These are phyloP conservation scores for Corydoras sp. DNA, from an alignment of 2,113 vertebrate genomes.

Conservation along the genomic window DNA sequence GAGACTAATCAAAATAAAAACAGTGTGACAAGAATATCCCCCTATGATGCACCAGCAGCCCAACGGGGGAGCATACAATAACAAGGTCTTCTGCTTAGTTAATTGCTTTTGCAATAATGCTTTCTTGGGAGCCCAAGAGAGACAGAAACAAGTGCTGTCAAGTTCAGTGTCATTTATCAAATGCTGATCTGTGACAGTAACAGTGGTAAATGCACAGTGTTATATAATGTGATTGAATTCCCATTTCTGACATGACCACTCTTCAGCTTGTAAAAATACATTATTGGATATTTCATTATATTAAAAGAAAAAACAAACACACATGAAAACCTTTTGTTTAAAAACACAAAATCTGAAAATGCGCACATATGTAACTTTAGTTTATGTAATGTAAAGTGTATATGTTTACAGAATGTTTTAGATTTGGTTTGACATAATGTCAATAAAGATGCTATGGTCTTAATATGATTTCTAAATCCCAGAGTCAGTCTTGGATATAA, in stretches of 20 bases:
- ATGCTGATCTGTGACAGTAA: conserved; percentile 19
- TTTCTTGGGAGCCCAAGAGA: conserved; percentile 23
- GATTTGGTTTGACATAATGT: too few relatives aligned
- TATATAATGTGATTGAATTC: background rate
- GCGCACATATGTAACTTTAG: too few relatives aligned
- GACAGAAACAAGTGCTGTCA: conserved; percentile 24
- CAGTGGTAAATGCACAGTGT: conserved; percentile 12
- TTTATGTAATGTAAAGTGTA: too few relatives aligned
- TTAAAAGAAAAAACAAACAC: too few relatives aligned
- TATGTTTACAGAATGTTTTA: too few relatives aligned
- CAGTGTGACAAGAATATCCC: conserved; percentile 10
- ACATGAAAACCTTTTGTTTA: too few relatives aligned
- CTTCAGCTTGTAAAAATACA: too few relatives aligned
- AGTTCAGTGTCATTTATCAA: conserved; percentile 25
- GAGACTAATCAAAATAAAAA: conserved; percentile 19
- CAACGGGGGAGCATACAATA: conserved; percentile 15
- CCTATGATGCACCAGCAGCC: conserved; percentile 8
- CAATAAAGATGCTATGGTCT: too few relatives aligned
- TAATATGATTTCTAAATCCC: too few relatives aligned
- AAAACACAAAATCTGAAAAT: too few relatives aligned
- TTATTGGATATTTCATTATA: too few relatives aligned
- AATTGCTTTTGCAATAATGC: conserved; percentile 12
- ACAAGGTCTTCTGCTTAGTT: conserved; percentile 14
- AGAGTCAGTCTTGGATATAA: too few relatives aligned
- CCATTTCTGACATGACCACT: background rate